Base-by-base conservation (phyloP, 2,888 invertebrate species). In the Lissonota sp. region DNA sequence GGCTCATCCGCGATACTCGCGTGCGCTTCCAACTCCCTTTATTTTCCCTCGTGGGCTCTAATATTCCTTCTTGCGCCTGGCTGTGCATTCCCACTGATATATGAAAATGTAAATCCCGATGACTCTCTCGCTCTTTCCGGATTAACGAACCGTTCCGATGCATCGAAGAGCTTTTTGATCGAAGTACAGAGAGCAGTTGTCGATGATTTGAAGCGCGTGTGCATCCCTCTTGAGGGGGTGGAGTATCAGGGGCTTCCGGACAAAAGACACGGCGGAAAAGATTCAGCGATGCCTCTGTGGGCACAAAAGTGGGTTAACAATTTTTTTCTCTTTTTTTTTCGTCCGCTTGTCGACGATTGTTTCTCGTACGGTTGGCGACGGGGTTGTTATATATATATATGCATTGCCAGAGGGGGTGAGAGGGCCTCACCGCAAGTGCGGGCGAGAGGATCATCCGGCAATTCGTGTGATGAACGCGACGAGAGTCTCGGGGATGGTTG, bases 51-150 rank as follows among this genome's bases (percentile, higher is more conserved):
- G 6, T 26, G 26, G 26, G 26, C 26, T 26, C 26, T 26, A 26
- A 26, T 26, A 26, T 26, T 26, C 26, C 14, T 53, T 14, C 53
- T 53, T 14, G 14, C 14, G 12, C 53, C 49, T 6, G n/a, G 49
- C 1, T 49, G 14, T 12, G 14, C 7, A 5, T 6, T n/a, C 6
- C 12, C 14, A 14, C 53, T 53, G 53, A 53, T 53, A 53, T 12
- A 14, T 84, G 84, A 87, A 86, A 86, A 83, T 80, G 83, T 80
- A 84, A 84, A 85, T 82, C 74, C 80, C 79, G 74, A 85, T 85
- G 71, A 82, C 60, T 14, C 51, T 40, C 81, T 49, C 83, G 70
- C 84, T 86, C 84, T 84, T 85, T 84, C 64, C 81, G 84, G 85
- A 83, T 86, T 86, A 88, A 88, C 85, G 83, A 85, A 79, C 86